Base-by-base conservation (phyloP, 2,797 vertebrate genomes). In the Myotis planiceps region DNA sequence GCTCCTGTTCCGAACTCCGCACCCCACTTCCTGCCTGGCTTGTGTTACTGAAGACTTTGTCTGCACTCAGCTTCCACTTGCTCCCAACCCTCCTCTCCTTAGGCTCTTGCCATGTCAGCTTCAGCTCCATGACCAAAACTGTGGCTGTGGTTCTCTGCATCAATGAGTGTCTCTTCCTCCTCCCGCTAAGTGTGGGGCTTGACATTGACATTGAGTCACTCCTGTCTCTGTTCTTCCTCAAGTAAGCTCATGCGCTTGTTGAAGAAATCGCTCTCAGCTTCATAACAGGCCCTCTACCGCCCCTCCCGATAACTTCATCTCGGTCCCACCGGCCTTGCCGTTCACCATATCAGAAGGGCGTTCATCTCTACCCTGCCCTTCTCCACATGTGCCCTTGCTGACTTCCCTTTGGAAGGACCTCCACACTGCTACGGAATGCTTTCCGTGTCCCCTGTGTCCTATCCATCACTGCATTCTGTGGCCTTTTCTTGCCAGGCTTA, bases 141-240 rank as follows among this genome's bases (percentile, higher is more conserved):
- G 25, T 60, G 27, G 27, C 5, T 4, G 55, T 34, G 0, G 3
- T 45, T 66, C 7, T 65, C 39, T 8, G 39, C 8, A 1, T 27
- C 75, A 74, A 25, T 39, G 29, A 25, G 14, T 9, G 21, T 60
- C 79, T 93, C 79, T 78, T 91, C 25, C 60, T 71, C n/a, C 51
- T 71, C 18, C 19, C n/a, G 72, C 65, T 72, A n/a, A 58, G 6
- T 19, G 4, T 5, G 9, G 68, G 37, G 23, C 14, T 25, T 49
- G 29, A 23, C 47, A 21, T 4, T 18, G 3, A 2, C 12, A 0
- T 10, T 4, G 6, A 81, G 23, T 45, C 63, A 3, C 51, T 23
- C 55, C 45, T 32, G 3, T 74, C 39, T 83, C 71, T 68, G 3
- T 27, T 68, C 68, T 53, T 72, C 39, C 49, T 94, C 13, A 47